Evolutionary conservation across 2,888 invertebrate genomes (phyloP).

Genomic region (Leucoma salicis): DNA sequence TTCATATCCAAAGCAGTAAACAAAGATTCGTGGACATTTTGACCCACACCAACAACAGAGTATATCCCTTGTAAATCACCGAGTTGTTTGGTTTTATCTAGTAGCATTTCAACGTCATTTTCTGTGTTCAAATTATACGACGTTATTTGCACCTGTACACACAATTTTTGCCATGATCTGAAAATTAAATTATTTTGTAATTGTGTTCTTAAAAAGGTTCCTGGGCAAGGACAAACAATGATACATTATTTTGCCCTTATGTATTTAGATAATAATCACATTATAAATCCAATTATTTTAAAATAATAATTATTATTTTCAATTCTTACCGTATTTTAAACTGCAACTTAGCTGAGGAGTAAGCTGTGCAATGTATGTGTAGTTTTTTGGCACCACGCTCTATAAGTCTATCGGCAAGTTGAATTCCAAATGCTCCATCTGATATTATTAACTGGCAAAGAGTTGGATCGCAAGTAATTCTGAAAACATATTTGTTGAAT

Average conservation of each 20-base stretch:
- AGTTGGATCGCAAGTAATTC: conserved; percentile 36
- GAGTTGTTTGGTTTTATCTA: not conserved
- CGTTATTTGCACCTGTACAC: conserved; percentile 1
- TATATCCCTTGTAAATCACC: conserved; percentile 5
- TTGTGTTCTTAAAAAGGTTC: too few species aligned
- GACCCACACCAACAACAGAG: not conserved
- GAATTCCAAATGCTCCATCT: conserved; percentile 38
- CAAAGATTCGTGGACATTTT: not conserved
- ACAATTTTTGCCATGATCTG: conserved; percentile 15
- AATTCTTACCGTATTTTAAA: conserved; percentile 1
- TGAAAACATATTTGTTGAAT: conserved; percentile 18
- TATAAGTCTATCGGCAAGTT: conserved; percentile 43
- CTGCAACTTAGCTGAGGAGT: not conserved
- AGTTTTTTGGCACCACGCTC: conserved; percentile 45
- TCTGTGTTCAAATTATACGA: conserved; percentile 1
- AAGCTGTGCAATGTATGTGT: conserved; percentile 11
- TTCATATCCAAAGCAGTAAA: not conserved
- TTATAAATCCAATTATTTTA: too few species aligned
- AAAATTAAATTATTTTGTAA: conserved; percentile 15
- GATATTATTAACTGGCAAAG: conserved; percentile 41
- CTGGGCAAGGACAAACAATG: too few species aligned
- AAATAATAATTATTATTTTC: too few species aligned
- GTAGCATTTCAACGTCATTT: not conserved
- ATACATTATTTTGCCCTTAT: too few species aligned
- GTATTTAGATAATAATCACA: too few species aligned